Percentiles rank a stretch among this genome's conserved stretches.
Conservation (phyloP, 2,113 vertebrate species). For the Gymnobelideus leadbeateri region DNA sequence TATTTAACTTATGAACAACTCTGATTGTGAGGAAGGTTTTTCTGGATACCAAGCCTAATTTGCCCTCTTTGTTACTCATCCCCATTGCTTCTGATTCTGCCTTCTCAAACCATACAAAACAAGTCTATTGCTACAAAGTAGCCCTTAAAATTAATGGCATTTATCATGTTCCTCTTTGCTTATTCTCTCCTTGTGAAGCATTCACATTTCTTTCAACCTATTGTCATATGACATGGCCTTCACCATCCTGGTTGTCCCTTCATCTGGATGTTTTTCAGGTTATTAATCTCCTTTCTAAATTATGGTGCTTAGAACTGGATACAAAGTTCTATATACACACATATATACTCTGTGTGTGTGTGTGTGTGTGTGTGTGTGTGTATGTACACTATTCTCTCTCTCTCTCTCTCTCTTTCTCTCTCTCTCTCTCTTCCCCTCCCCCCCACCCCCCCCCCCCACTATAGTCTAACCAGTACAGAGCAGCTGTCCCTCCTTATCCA, state of each 20-base stretch:
- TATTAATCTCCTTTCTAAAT: neutral
- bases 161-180: neutral
- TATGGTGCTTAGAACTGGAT: neutral
- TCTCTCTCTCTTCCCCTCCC: too few relatives aligned
- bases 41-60: neutral
- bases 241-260: neutral
- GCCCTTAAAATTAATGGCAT: neutral
- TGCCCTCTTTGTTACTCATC: neutral
- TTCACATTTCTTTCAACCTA: neutral
- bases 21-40: neutral
- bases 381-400: too few relatives aligned
- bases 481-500: neutral
- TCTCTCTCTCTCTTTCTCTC: too few relatives aligned
- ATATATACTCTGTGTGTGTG: too few relatives aligned
- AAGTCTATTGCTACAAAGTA: neutral
- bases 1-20: neutral
- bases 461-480: neutral
- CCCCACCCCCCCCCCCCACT: too few relatives aligned
- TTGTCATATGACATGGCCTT: neutral
- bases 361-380: too few relatives aligned
- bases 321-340: neutral
- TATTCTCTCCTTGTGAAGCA: neutral
- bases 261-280: neutral
- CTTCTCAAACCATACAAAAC: neutral
- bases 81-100: neutral